phyloP scores from a whole-genome alignment of 1,140 invertebrate genomes.

The Meloidogyne exigua region DNA sequence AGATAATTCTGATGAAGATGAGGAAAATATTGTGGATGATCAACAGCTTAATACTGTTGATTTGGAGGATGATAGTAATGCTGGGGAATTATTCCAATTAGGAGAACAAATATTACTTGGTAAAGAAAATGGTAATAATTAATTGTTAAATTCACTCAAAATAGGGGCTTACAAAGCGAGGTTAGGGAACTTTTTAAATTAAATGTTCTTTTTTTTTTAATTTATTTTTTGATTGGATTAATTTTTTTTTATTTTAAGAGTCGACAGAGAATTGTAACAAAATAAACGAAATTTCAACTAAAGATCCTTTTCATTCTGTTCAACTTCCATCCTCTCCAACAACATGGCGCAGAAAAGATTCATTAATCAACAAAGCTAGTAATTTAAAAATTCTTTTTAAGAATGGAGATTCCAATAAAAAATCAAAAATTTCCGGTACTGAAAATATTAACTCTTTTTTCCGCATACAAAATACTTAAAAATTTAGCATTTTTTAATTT shows the following conservation, averaged over 20 bases:
- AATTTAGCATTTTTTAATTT: too few relatives aligned
- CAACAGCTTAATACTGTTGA: background rate
- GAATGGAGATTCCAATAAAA: background rate
- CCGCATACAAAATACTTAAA: background rate
- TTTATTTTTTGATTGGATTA: too few relatives aligned
- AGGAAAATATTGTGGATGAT: background rate
- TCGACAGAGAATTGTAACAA: background rate
- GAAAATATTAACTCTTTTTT: constrained; percentile 6
- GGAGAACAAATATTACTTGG: constrained; percentile 1
- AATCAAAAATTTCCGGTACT: background rate
- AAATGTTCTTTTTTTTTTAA: too few relatives aligned
- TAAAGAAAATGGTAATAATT: background rate
- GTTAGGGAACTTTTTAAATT: too few relatives aligned
- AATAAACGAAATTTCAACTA: background rate
- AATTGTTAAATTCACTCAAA: background rate
- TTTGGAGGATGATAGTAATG: background rate
- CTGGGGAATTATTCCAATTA: background rate
- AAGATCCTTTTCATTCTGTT: background rate
- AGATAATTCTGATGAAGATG: constrained; percentile 25
- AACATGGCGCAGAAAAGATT: background rate
- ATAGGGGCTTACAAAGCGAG: too few relatives aligned
- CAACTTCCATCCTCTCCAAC: background rate
- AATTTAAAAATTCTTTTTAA: constrained; percentile 2
- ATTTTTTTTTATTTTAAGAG: background rate
- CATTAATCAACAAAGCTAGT: background rate